Evolutionary conservation across 2,113 vertebrate genomes (phyloP).

Genomic region (Pyxicephalus adspersus): DNA sequence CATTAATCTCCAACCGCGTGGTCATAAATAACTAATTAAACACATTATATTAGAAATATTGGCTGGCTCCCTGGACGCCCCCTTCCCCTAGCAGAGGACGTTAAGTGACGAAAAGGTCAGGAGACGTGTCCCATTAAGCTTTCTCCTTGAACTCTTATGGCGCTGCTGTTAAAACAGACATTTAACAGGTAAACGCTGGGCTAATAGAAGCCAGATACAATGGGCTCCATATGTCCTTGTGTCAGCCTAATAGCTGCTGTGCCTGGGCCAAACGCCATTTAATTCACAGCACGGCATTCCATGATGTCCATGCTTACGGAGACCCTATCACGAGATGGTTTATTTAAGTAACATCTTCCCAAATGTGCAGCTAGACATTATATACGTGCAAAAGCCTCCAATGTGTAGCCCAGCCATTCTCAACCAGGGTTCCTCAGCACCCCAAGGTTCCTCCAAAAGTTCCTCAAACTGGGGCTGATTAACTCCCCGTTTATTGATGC

Average conservation of each 20-base stretch:
- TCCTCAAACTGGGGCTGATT: too few species aligned
- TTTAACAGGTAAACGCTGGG: slow-evolving; percentile 68
- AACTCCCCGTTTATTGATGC: too few species aligned
- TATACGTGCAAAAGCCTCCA: too few species aligned
- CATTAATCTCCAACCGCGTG: slow-evolving; percentile 17
- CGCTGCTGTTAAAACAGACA: slow-evolving; percentile 65
- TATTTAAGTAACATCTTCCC: too few species aligned
- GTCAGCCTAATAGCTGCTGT: slow-evolving; percentile 69
- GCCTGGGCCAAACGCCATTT: slow-evolving; percentile 67
- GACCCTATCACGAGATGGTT: too few species aligned
- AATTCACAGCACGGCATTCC: slow-evolving; percentile 62
- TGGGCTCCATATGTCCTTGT: slow-evolving; percentile 71
- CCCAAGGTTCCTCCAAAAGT: too few species aligned
- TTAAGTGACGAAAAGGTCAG: slow-evolving; percentile 72
- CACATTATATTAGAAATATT: slow-evolving; percentile 59
- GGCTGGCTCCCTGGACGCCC: slow-evolving; percentile 63
- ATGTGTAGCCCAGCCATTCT: too few species aligned
- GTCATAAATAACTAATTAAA: slow-evolving; percentile 61
- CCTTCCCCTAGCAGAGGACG: slow-evolving; percentile 68
- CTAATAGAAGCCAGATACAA: slow-evolving; percentile 74
- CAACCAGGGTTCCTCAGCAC: too few species aligned
- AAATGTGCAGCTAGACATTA: too few species aligned
- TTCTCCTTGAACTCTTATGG: slow-evolving; percentile 76
- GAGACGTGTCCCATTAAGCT: slow-evolving; percentile 73
- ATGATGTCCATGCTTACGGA: slow-evolving; percentile 49